phyloP scores from a whole-genome alignment of 2,888 invertebrate species.

The Drosophila mulleri region DNA sequence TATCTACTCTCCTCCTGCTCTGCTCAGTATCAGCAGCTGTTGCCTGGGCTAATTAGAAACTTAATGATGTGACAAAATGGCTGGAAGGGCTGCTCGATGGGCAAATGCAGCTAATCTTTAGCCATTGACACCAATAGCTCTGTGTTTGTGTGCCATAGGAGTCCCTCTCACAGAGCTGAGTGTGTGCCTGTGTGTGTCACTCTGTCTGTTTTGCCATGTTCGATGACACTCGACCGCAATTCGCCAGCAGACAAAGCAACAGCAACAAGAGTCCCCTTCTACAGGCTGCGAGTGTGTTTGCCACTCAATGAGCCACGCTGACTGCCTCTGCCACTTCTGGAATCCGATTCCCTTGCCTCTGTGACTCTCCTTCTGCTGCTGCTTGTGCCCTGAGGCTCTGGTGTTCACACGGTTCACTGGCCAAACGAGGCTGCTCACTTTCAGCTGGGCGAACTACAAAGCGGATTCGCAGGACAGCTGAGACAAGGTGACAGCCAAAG shows the following conservation, averaged over 20 bases:
- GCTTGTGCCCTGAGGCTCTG: not conserved
- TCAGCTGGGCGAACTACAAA: conserved; percentile 35
- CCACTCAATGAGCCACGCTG: conserved; percentile 50
- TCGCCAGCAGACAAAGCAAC: conserved; percentile 42
- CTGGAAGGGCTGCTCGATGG: conserved; percentile 30
- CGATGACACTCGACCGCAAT: conserved; percentile 74
- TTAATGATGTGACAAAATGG: conserved; percentile 67
- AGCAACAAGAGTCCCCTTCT: conserved; percentile 24
- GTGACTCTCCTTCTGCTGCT: not conserved
- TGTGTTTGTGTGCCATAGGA: not conserved
- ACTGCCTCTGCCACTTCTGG: conserved; percentile 25
- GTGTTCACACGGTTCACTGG: conserved; percentile 51
- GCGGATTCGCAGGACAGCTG: conserved; percentile 14
- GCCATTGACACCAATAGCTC: conserved; percentile 30
- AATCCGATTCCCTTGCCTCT: not conserved
- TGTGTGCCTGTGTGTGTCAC: not conserved
- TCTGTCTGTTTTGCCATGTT: conserved; percentile 37
- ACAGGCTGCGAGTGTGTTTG: conserved; percentile 32
- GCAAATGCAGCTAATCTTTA: conserved; percentile 32
- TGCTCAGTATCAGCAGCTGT: conserved; percentile 17
- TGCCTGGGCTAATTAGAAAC: conserved; percentile 58
- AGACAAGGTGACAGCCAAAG: not conserved
- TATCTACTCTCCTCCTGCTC: no score
- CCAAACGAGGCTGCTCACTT: conserved; percentile 57
- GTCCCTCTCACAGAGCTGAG: not conserved